Base-by-base conservation (phyloP, 2,888 invertebrate genomes). In the Scaptomyza flava region DNA sequence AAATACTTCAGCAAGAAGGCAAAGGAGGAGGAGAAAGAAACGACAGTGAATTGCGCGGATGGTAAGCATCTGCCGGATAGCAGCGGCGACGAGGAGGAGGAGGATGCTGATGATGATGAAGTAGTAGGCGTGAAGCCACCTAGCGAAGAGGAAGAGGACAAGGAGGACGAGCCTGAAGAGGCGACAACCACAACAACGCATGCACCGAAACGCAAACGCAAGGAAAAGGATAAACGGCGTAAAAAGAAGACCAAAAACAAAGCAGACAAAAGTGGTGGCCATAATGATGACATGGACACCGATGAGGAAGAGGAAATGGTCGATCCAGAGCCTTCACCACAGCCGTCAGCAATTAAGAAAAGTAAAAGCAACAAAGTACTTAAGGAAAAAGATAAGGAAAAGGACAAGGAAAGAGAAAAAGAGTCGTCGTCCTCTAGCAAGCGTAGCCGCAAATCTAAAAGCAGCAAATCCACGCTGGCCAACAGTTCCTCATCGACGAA, bases 1-100 rank as follows among this genome's bases (percentile, higher is more conserved):
- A 93, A 91, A 89, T 92, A 90, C 84, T 92, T 85, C 77, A 93
- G 87, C 46, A 92, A 92, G 45, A 91, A 91, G 68, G 85, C 90
- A 57, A 90, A 89, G 64, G 89, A 89, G 2, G 83, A 75, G 9
- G 80, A 80, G 1, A 77, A 73, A 12, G 76, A 77, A 23, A 58
- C 56, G 11, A 38, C 57, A 14, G 38, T 53, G 11, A 71, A 59
- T 8, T 61, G 54, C 2, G 30, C 53, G 8, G 53, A 71, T n/a
- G 64, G 48, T 46, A 77, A 77, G 27, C 67, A 62, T 11, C 17
- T 67, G 9, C 54, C 38, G 11, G 64, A 67, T 9, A 75, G 56
- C 54, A 76, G 67, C 27, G 66, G 45, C 11, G 76, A 84, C 6
- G 87, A 79, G 31, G 68, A 68, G 17, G 20, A 41, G 23, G 51